phyloP scores from a whole-genome alignment of 2,113 vertebrate species.

The Oreochromis spilurus region DNA sequence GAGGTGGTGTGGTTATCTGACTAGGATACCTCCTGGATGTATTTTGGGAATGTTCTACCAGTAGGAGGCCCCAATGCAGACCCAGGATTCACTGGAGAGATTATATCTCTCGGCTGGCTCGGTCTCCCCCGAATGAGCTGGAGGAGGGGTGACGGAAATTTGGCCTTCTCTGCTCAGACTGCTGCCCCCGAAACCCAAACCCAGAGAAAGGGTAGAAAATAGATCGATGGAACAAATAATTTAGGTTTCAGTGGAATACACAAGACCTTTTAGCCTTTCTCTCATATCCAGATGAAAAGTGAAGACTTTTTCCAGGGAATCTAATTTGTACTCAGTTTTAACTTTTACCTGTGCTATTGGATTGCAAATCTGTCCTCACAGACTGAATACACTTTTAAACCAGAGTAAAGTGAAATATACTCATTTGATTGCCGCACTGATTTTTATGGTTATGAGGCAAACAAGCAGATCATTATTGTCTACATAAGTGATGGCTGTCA shows the following conservation, averaged over 20 bases:
- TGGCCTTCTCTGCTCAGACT: not conserved
- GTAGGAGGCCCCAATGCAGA: not conserved
- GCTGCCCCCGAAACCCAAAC: not conserved
- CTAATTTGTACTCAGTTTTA: not conserved
- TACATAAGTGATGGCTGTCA: slow-evolving; percentile 5
- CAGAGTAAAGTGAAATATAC: not conserved
- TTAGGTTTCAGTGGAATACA: not conserved
- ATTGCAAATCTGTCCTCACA: not conserved
- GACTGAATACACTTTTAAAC: not conserved
- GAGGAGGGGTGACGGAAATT: not conserved
- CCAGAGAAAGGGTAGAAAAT: not conserved
- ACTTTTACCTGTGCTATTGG: not conserved
- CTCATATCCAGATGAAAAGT: not conserved
- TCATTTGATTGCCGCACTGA: not conserved
- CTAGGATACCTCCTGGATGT: not conserved
- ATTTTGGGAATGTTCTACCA: not conserved
- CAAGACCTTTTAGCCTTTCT: not conserved
- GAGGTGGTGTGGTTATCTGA: not conserved
- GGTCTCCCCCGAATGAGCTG: not conserved
- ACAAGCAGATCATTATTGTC: not conserved
- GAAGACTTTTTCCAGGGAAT: not conserved
- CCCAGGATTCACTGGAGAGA: not conserved
- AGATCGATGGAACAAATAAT: not conserved
- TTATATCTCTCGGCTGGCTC: not conserved
- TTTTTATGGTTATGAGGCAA: not conserved